Base-by-base conservation (phyloP, 2,888 invertebrate species). In the Sicus ferrugineus region DNA sequence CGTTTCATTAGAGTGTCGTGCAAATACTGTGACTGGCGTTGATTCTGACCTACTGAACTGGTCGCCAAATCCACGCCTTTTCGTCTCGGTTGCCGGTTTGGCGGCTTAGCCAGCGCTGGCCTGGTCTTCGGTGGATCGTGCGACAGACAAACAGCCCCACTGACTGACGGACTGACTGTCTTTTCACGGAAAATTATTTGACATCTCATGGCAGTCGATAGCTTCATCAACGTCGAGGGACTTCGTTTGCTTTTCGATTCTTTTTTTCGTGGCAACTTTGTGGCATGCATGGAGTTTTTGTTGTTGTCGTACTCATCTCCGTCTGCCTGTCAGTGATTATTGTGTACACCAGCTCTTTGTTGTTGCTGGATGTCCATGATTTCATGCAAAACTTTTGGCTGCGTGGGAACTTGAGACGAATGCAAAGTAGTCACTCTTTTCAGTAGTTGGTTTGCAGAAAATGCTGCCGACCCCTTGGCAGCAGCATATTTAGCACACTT, bases 381-480 rank as follows among this genome's bases (percentile, higher is more conserved):
- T 28, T 7, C 26, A 68, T 68, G 62, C 62, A 62, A 62, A 68
- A 23, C 19, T 48, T 23, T 31, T 70, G 74, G 72, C 73, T 75
- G 75, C 76, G 76, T 76, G 76, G 76, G 76, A 76, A 76, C 73
- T 75, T 75, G 73, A 75, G 76, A 76, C 73, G 72, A 72, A 75
- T 72, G 73, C 72, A 75, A 72, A 67, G 61, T 38, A 42, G 42
- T 42, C 42, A 16, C n/a, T 42, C 42, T 42, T n/a, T 42, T 42
- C n/a, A n/a, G 6, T 38, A 38, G 6, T 38, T 38, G 6, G 38
- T 42, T 42, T 16, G 14, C 14, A 42, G 42, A n/a, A 42, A 42
- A n/a, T 42, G 42, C n/a, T 42, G 42, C n/a, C 16, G 42, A 42
- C 42, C n/a, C n/a, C 14, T 42, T 9, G 42, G 4, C n/a, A n/a